Conservation (phyloP, 2,113 vertebrate species). For the Macrotis lagotis region DNA sequence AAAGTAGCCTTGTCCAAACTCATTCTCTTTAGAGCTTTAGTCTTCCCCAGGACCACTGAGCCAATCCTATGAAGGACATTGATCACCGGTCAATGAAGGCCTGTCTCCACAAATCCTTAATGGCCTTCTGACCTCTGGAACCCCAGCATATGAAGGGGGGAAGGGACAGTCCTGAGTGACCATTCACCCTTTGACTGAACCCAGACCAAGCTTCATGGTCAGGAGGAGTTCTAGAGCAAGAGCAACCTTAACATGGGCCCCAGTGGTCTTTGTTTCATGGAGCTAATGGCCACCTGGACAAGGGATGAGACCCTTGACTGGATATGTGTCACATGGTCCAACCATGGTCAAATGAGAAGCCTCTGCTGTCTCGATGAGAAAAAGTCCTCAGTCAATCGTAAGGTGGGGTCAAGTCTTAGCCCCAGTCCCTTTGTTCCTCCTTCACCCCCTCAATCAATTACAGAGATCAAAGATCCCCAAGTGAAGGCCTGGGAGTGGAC, state of each 20-base stretch:
- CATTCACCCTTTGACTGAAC: background rate
- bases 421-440: no score
- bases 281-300: no score
- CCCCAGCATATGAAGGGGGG: no score
- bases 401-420: no score
- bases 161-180: no score
- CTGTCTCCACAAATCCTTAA: background rate
- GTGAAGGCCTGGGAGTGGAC: background rate
- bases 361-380: background rate
- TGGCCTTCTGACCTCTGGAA: no score
- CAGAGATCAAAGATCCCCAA: background rate
- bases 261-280: no score
- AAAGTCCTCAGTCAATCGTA: background rate
- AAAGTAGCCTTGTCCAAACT: background rate
- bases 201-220: background rate
- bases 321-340: no score
- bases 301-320: background rate
- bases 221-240: background rate
- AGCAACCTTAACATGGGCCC: no score
- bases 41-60: background rate
- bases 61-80: background rate
- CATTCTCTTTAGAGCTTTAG: background rate
- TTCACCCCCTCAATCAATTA: background rate
- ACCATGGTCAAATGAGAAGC: background rate
- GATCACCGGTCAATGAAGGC: no score